Conservation (phyloP, 2,888 invertebrate species). For the Leptura quadrifasciata region DNA sequence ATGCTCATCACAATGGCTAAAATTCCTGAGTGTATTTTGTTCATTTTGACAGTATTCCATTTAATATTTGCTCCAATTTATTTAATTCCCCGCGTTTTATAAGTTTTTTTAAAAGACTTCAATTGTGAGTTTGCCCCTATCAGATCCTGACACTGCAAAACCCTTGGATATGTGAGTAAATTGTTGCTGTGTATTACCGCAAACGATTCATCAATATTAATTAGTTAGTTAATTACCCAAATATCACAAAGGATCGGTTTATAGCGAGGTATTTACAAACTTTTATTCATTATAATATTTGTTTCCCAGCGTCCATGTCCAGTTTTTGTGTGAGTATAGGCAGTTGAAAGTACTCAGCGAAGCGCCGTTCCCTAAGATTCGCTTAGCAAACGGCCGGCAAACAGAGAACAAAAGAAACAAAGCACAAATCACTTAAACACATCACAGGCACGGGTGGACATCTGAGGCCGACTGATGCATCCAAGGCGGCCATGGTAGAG, state of each 20-base stretch:
- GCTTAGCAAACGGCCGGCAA: constrained; percentile 31
- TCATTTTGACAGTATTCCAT: constrained; percentile 67
- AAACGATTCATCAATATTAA: too few relatives aligned
- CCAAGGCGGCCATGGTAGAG: constrained; percentile 69
- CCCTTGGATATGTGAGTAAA: too few relatives aligned
- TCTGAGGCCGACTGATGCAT: constrained; percentile 70
- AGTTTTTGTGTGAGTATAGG: neutral
- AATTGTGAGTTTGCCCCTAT: neutral
- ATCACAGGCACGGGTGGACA: constrained; percentile 71
- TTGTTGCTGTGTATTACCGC: neutral
- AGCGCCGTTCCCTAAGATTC: neutral
- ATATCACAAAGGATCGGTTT: constrained; percentile 41
- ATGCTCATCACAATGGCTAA: constrained; percentile 71
- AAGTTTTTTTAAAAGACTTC: neutral
- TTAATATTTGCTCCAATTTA: constrained; percentile 26
- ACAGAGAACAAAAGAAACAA: constrained; percentile 55
- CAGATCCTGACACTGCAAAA: neutral
- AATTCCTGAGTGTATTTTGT: constrained; percentile 71
- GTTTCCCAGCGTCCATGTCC: constrained; percentile 8
- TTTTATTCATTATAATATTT: neutral
- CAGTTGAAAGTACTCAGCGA: neutral
- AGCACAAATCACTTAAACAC: constrained; percentile 66
- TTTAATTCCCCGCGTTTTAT: constrained; percentile 9
- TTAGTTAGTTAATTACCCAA: constrained; percentile 35
- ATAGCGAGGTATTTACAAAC: neutral